Conservation (phyloP, 2,113 vertebrate species). For the Vulpes lagopus region DNA sequence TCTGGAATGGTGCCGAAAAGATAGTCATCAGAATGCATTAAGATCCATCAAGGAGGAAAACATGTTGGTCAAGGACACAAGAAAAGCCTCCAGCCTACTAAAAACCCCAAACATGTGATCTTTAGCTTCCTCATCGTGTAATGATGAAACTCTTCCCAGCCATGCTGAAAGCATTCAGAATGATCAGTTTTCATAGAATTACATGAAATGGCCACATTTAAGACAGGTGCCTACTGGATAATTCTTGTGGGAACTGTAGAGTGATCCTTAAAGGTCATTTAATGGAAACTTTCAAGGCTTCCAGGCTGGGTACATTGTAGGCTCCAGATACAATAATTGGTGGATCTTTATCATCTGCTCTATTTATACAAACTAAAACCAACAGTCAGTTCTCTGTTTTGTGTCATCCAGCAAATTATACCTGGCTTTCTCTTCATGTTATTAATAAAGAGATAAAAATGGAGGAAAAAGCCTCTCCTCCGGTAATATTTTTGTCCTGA, state of each 20-base stretch:
- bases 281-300: neutral
- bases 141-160: neutral
- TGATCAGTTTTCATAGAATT: neutral
- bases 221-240: neutral
- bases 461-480: neutral
- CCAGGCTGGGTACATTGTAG: neutral
- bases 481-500: neutral
- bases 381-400: slow-evolving; percentile 26
- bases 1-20: neutral
- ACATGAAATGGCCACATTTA: neutral
- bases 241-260: neutral
- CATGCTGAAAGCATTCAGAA: neutral
- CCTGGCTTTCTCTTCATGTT: slow-evolving; percentile 22
- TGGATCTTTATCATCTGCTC: neutral
- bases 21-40: neutral
- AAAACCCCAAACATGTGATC: neutral
- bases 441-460: neutral
- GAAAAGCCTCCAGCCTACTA: neutral
- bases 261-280: neutral
- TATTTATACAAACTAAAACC: slow-evolving; percentile 7
- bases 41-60: neutral
- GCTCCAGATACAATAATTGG: neutral
- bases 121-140: slow-evolving; percentile 10
- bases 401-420: slow-evolving; percentile 16
- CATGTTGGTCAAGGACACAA: neutral